These are phyloP conservation scores for Cyprinodon tularosa DNA, from an alignment of 2,113 vertebrate species.

Conservation along the genomic window DNA sequence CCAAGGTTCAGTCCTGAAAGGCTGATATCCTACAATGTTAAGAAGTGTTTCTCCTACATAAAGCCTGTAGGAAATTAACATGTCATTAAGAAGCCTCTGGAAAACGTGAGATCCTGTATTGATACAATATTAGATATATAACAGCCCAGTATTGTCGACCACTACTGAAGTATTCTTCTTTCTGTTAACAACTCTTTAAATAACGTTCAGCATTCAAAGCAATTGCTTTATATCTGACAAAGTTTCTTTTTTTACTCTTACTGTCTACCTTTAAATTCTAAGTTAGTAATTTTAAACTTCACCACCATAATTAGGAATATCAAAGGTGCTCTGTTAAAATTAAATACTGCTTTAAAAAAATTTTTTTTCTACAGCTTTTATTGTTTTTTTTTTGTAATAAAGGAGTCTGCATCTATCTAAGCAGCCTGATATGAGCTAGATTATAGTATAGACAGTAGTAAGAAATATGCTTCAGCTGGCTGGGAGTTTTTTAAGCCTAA, in stretches of 20 bases:
- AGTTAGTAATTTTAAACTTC: neutral
- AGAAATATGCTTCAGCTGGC: neutral
- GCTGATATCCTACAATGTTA: too few species aligned
- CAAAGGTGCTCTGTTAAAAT: neutral
- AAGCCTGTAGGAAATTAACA: neutral
- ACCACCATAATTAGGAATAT: neutral
- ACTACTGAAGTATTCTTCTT: neutral
- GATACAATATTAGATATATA: neutral
- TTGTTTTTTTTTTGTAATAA: neutral
- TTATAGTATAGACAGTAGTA: neutral
- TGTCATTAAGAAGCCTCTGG: neutral
- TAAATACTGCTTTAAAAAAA: neutral
- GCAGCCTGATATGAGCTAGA: neutral
- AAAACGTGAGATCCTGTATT: neutral
- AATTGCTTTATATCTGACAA: neutral
- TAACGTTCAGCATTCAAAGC: neutral
- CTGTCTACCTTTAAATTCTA: neutral
- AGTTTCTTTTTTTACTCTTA: neutral
- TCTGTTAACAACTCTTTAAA: neutral
- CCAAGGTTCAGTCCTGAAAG: too few species aligned
- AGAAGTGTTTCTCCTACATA: too few species aligned
- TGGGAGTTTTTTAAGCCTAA: neutral
- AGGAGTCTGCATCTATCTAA: neutral
- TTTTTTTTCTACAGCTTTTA: neutral
- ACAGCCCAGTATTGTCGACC: neutral